These are phyloP conservation scores for Aselliscus stoliczkanus DNA, from an alignment of 2,797 vertebrate species.

Conservation along the genomic window DNA sequence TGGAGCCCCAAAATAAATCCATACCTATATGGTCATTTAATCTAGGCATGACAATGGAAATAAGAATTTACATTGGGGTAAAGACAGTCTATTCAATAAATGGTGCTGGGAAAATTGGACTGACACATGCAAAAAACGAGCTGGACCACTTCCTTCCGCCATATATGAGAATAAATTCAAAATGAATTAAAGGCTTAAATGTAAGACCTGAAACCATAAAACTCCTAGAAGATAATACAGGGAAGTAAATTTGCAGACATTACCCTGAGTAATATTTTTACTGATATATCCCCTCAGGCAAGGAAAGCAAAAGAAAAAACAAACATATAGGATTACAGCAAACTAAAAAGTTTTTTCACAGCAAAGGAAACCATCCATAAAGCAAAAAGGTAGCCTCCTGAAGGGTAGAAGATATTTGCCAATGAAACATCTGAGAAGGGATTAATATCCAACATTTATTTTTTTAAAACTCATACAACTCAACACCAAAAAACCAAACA, in stretches of 20 bases:
- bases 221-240: not conserved
- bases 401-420: not conserved
- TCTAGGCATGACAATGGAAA: no score
- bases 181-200: not conserved
- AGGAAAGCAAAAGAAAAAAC: not conserved
- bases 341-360: not conserved
- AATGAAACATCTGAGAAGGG: not conserved
- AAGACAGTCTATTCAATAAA: no score
- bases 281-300: not conserved
- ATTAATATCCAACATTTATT: no score
- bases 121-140: no score
- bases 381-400: not conserved
- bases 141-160: no score
- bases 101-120: no score
- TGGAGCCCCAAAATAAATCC: no score
- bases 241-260: not conserved
- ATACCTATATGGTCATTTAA: no score
- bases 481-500: not conserved
- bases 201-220: not conserved
- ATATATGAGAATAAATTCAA: not conserved
- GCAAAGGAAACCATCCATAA: not conserved
- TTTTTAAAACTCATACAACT: not conserved
- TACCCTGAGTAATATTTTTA: no score
- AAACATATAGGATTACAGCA: not conserved
- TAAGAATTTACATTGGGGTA: no score